Evolutionary conservation across 2,113 vertebrate species (phyloP).

Genomic region (Cervus canadensis): DNA sequence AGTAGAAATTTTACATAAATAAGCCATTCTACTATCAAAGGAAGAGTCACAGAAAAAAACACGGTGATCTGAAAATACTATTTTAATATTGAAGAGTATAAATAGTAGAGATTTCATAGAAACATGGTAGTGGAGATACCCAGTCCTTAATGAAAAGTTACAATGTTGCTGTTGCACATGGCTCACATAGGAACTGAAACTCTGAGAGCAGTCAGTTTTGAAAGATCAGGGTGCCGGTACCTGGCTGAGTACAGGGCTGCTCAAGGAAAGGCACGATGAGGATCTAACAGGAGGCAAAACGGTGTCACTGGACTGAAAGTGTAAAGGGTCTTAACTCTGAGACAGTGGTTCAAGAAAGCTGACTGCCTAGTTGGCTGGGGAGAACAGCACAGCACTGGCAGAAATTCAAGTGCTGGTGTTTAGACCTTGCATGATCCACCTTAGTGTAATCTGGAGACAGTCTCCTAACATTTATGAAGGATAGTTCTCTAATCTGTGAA

Average conservation of each 20-base stretch:
- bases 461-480: neutral
- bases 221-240: neutral
- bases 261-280: neutral
- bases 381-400: neutral
- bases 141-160: neutral
- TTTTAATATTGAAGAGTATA: neutral
- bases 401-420: neutral
- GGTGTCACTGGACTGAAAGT: neutral
- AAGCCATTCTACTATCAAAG: neutral
- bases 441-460: neutral
- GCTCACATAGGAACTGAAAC: neutral
- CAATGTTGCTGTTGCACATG: neutral
- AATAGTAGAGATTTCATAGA: neutral
- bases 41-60: neutral
- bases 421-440: neutral
- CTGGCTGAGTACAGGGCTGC: neutral
- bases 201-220: neutral
- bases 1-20: slow-evolving; percentile 17
- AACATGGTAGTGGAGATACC: neutral
- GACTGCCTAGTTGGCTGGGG: neutral
- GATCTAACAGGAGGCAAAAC: neutral
- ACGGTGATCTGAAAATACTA: neutral
- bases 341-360: neutral
- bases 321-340: neutral
- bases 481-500: neutral